These are phyloP conservation scores for Neolamprologus sp. DNA, from an alignment of 2,113 vertebrate species.

Conservation along the genomic window DNA sequence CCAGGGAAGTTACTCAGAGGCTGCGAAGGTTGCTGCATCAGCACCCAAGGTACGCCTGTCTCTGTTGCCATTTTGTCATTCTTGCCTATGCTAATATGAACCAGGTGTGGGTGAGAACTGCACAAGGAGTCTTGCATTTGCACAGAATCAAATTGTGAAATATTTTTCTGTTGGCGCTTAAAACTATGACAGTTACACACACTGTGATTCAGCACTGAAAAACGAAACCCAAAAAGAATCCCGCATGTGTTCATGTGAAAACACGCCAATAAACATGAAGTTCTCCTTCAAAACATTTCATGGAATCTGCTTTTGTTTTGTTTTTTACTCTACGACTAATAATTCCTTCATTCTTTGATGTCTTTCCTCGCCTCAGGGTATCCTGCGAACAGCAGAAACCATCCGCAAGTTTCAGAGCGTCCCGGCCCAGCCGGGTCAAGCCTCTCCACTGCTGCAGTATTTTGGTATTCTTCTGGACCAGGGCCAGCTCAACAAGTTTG, in stretches of 20 bases:
- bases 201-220: background rate
- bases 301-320: background rate
- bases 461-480: constrained; percentile 90
- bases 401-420: constrained; percentile 87
- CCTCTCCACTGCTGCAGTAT: constrained; percentile 87
- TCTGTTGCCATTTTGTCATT: background rate
- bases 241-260: background rate
- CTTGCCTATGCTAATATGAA: background rate
- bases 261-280: background rate
- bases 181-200: background rate
- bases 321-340: background rate
- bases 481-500: constrained; percentile 88
- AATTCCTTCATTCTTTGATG: background rate
- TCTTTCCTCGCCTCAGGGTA: constrained; percentile 73
- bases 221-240: background rate
- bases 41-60: constrained; percentile 80
- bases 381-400: constrained; percentile 84
- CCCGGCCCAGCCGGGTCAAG: constrained; percentile 82
- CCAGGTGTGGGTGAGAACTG: background rate
- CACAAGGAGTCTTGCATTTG: background rate
- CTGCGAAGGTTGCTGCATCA: constrained; percentile 85
- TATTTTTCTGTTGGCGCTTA: background rate
- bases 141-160: background rate
- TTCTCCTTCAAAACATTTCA: background rate
- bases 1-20: constrained; percentile 86